A percentile compares a stretch with the other conserved stretches of the same genome.
Evolutionary conservation across 2,113 vertebrate genomes (phyloP).

Genomic region (Colaptes auratus): DNA sequence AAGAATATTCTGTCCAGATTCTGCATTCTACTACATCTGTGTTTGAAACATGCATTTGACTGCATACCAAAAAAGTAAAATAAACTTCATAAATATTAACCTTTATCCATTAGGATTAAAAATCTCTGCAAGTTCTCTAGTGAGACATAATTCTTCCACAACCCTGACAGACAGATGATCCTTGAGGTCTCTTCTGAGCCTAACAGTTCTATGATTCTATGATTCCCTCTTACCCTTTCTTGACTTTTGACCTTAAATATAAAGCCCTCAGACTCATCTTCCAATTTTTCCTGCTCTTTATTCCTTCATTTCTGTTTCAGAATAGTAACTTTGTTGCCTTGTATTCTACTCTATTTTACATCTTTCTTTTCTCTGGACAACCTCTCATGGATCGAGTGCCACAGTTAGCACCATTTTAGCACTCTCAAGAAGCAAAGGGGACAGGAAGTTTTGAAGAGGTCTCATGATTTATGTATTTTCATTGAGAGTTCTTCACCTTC

Average conservation of each 20-base stretch:
- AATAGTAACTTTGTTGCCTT: background rate
- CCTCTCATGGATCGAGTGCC: background rate
- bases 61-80: background rate
- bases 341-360: background rate
- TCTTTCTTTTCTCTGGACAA: background rate
- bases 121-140: background rate
- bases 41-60: background rate
- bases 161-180: background rate
- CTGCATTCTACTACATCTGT: background rate
- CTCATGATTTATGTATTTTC: background rate
- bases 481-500: background rate
- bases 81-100: background rate
- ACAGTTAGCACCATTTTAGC: background rate
- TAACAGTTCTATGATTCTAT: background rate
- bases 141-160: background rate
- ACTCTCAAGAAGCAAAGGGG: background rate
- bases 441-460: background rate
- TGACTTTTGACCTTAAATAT: background rate
- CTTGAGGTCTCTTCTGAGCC: no score
- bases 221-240: background rate
- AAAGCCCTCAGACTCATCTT: background rate
- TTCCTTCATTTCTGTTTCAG: background rate
- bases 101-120: background rate
- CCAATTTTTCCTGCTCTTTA: background rate
- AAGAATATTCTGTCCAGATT: background rate